These are phyloP conservation scores for Oreochromis mossambicus DNA, from an alignment of 2,797 vertebrate species.

Conservation along the genomic window DNA sequence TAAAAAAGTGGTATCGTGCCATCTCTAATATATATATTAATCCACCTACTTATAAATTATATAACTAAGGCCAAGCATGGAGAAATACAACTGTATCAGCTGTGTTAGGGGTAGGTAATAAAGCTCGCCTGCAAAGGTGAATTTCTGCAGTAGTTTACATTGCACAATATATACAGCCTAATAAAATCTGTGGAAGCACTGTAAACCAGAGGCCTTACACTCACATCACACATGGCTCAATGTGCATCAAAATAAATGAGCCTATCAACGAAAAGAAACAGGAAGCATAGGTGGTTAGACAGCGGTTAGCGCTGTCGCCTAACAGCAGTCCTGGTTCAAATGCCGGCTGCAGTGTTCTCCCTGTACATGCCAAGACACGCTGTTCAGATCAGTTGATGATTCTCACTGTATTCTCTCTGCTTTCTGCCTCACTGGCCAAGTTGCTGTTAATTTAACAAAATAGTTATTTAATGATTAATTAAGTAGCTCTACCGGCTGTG, in stretches of 20 bases:
- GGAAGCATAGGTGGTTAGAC: neutral
- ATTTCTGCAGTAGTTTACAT: neutral
- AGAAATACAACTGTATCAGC: neutral
- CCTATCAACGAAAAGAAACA: neutral
- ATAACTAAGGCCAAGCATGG: neutral
- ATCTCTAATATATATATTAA: neutral
- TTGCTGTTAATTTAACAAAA: neutral
- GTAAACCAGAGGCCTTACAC: neutral
- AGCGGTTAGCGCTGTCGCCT: neutral
- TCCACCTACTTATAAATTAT: neutral
- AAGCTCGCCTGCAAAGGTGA: accelerated
- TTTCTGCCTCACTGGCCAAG: neutral
- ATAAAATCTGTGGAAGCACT: neutral
- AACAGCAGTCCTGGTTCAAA: neutral
- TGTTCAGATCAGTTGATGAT: neutral
- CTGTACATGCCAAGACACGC: neutral
- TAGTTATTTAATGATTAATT: neutral
- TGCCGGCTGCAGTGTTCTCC: neutral
- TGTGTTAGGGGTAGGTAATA: neutral
- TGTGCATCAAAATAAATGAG: neutral
- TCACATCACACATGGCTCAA: neutral
- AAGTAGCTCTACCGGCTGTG: accelerated
- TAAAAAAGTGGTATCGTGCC: too few relatives aligned
- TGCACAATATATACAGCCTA: neutral
- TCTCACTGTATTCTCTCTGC: neutral